phyloP scores from a whole-genome alignment of 2,888 invertebrate genomes.

The Cerceris rybyensis region DNA sequence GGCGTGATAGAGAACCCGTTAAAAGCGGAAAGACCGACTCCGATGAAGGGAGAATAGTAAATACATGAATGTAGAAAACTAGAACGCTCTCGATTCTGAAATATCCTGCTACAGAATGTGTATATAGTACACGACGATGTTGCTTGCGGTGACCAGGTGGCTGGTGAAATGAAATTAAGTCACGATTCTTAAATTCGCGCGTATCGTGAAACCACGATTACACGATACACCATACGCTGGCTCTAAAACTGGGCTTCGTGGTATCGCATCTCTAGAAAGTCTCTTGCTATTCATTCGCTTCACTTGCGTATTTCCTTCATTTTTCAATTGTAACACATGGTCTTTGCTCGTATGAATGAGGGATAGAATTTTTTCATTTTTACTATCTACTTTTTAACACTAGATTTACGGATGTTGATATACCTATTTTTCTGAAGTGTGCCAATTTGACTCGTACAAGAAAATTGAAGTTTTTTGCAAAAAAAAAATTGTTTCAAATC shows the following conservation, averaged over 20 bases:
- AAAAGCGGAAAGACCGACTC: too few species aligned
- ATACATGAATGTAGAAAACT: conserved; percentile 17
- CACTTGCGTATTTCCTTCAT: too few species aligned
- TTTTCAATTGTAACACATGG: too few species aligned
- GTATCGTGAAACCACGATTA: not conserved
- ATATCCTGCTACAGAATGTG: conserved; percentile 18
- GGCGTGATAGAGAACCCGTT: too few species aligned
- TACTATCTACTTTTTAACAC: too few species aligned
- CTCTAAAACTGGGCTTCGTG: conserved; percentile 43
- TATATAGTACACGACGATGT: not conserved
- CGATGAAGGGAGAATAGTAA: not conserved
- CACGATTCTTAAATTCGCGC: conserved; percentile 8
- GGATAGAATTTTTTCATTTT: too few species aligned
- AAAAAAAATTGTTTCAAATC: too few species aligned
- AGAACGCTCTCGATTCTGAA: conserved; percentile 22
- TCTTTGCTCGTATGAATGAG: too few species aligned
- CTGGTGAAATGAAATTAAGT: conserved; percentile 1
- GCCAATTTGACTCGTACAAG: too few species aligned
- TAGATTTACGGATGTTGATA: too few species aligned
- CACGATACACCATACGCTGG: conserved; percentile 26
- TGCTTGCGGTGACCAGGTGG: conserved; percentile 2
- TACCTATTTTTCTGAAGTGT: too few species aligned
- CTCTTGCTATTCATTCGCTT: conserved; percentile 1
- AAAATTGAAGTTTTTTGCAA: too few species aligned
- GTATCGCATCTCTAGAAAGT: conserved; percentile 39